These are phyloP conservation scores for Pelecanus crispus DNA, from an alignment of 2,113 vertebrate species.

Conservation along the genomic window DNA sequence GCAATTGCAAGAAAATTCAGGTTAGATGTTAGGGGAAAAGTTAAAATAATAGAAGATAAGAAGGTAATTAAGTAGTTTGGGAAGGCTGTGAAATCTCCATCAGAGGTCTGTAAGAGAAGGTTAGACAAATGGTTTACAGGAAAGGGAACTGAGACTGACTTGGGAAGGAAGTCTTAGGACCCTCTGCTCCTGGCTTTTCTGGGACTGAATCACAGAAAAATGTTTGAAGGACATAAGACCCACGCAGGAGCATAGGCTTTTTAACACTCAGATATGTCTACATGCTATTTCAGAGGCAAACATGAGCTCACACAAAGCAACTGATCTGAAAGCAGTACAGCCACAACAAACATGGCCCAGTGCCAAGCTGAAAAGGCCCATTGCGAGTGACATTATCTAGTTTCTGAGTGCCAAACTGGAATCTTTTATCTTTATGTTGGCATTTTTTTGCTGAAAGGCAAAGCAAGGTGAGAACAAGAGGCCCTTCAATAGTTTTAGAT, in stretches of 20 bases:
- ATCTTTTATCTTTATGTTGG: not conserved
- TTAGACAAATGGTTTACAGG: not conserved
- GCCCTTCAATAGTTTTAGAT: not conserved
- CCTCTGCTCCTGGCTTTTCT: not conserved
- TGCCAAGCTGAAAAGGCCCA: not conserved
- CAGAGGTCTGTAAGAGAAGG: not conserved
- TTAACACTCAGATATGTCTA: rapidly evolving
- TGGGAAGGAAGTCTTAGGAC: not conserved
- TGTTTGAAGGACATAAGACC: not conserved
- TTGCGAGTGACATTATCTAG: not conserved
- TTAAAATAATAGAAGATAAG: not conserved
- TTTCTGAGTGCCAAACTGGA: not conserved
- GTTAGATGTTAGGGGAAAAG: not conserved
- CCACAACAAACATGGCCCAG: not conserved
- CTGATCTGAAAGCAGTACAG: not conserved
- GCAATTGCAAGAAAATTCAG: not conserved
- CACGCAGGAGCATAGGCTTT: not conserved
- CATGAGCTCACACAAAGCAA: not conserved
- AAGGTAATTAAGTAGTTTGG: not conserved
- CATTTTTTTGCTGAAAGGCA: not conserved
- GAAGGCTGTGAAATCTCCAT: not conserved
- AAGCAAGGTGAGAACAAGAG: not conserved
- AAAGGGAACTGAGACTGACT: not conserved
- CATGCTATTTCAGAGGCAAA: not conserved
- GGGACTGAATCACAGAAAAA: not conserved